Conservation (phyloP, 64 coral and sea anemone species). For the Montipora efflorescens region DNA sequence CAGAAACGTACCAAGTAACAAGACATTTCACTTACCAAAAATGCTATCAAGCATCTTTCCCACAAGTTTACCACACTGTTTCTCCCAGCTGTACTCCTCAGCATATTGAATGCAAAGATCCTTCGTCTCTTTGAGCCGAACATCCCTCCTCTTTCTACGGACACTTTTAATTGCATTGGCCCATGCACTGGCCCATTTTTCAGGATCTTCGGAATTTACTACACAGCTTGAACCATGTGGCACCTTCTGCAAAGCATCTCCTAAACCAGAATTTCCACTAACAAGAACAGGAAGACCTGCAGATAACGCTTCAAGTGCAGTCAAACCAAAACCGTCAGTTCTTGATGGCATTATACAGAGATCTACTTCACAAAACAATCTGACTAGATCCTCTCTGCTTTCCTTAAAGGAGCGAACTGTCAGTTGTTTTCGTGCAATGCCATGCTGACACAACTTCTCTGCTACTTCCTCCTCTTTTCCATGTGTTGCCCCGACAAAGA, state of each 20-base stretch:
- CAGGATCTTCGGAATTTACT: background rate
- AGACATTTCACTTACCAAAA: background rate
- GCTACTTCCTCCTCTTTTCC: background rate
- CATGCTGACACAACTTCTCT: background rate
- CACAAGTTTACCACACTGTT: background rate
- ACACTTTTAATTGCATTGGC: background rate
- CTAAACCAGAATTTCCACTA: constrained; percentile 15
- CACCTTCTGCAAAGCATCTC: constrained; percentile 12
- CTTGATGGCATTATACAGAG: constrained; percentile 26
- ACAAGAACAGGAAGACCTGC: constrained; percentile 29
- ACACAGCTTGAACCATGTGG: background rate
- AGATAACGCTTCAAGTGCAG: constrained; percentile 23
- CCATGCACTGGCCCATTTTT: background rate
- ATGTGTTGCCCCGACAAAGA: background rate
- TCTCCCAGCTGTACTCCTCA: background rate
- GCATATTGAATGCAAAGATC: background rate
- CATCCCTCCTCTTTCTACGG: background rate
- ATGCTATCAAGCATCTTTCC: background rate
- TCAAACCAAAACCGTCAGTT: background rate
- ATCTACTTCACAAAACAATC: constrained; percentile 37
- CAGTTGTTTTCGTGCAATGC: background rate
- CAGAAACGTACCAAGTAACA: no score
- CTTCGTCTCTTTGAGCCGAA: background rate
- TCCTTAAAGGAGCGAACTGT: background rate
- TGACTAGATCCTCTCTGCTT: constrained; percentile 7